A percentile compares a stretch with the other conserved stretches of the same genome.
phyloP scores from a whole-genome alignment of 53 echinoderm and acorn worm species.

The Henricia sp. region DNA sequence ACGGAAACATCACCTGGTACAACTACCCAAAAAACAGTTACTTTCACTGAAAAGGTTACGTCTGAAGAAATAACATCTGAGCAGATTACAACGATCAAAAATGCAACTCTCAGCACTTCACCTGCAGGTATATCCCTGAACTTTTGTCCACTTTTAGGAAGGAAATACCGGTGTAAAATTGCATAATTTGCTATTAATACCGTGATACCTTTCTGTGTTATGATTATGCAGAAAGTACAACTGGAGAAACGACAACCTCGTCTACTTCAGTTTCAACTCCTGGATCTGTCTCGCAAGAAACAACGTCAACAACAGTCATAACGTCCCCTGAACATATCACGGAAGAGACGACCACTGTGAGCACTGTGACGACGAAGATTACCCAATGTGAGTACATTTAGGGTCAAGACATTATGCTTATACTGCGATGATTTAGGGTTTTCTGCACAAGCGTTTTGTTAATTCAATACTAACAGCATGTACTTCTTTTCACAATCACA shows the following conservation, averaged over 20 bases:
- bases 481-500: neutral
- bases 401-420: no score
- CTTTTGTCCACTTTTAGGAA: no score
- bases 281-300: conserved; percentile 5
- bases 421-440: no score
- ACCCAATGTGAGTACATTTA: neutral
- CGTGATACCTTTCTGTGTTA: neutral
- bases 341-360: conserved; percentile 8
- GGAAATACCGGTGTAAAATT: no score
- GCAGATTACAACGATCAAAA: conserved; percentile 4
- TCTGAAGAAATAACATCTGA: no score
- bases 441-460: neutral
- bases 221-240: neutral
- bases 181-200: no score
- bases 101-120: neutral
- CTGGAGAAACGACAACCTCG: conserved; percentile 9
- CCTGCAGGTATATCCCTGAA: conserved; percentile 23
- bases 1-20: neutral
- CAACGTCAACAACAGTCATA: neutral
- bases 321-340: conserved; percentile 27
- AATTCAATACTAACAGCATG: neutral
- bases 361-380: neutral
- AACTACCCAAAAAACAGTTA: no score
- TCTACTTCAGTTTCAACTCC: conserved; percentile 19
- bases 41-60: no score